A percentile compares a stretch with the other conserved stretches of the same genome.
phyloP scores from a whole-genome alignment of 2,797 vertebrate genomes.

The Chaenodraco wilsoni region DNA sequence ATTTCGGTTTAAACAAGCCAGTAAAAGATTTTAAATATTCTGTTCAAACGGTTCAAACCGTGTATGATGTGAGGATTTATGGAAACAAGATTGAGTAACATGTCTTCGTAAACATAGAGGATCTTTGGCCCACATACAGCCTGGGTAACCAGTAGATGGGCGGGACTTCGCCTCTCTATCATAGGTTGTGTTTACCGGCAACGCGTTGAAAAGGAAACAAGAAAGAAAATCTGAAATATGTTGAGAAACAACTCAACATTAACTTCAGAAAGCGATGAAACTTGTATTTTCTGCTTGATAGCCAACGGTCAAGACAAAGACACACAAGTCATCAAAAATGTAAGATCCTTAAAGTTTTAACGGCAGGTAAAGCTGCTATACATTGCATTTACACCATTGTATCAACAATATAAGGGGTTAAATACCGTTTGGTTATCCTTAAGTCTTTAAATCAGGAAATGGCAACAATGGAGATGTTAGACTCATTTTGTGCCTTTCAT shows the following conservation, averaged over 20 bases:
- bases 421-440: background rate
- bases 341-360: constrained; percentile 17
- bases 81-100: background rate
- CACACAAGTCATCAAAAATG: constrained; percentile 56
- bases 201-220: too few relatives aligned
- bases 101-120: constrained; percentile 16
- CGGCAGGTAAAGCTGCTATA: background rate
- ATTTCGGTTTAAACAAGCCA: background rate
- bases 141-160: too few relatives aligned
- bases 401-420: background rate
- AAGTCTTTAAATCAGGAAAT: too few relatives aligned
- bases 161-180: too few relatives aligned
- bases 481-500: too few relatives aligned
- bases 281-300: constrained; percentile 71
- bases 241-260: rapidly evolving
- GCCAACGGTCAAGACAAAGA: constrained; percentile 46
- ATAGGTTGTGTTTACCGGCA: background rate
- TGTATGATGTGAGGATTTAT: background rate
- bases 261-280: rapidly evolving
- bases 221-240: background rate
- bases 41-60: background rate
- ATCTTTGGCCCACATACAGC: constrained; percentile 10
- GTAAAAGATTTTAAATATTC: background rate
- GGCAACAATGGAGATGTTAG: too few relatives aligned
- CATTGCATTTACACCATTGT: background rate